Percentiles rank a stretch among this genome's conserved stretches.
phyloP scores from a whole-genome alignment of 2,888 invertebrate genomes.

The Patella caerulea region DNA sequence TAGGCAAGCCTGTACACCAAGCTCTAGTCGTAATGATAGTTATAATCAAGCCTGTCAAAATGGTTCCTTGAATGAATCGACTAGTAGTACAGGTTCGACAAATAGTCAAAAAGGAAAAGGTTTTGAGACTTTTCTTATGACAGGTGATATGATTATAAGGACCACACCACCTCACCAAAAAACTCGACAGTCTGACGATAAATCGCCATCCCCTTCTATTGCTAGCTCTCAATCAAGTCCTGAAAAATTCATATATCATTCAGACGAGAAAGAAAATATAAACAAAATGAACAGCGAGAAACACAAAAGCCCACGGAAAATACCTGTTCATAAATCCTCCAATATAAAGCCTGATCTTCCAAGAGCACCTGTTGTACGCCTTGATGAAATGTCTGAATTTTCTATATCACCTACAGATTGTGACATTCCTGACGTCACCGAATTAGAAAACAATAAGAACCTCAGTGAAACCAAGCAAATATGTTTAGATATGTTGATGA shows the following conservation, averaged over 20 bases:
- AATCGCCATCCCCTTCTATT: neutral
- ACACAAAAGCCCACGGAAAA: slow-evolving; percentile 15
- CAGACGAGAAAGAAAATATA: neutral
- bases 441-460: neutral
- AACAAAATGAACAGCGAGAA: slow-evolving; percentile 15
- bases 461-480: neutral
- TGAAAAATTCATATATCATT: neutral
- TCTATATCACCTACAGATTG: slow-evolving; percentile 2
- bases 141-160: slow-evolving; percentile 94
- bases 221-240: neutral
- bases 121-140: slow-evolving; percentile 87
- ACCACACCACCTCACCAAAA: slow-evolving; percentile 76
- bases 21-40: neutral
- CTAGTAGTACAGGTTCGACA: slow-evolving; percentile 29
- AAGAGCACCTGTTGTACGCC: slow-evolving; percentile 42
- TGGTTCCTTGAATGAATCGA: neutral
- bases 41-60: slow-evolving; percentile 8
- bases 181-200: neutral
- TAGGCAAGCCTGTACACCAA: neutral
- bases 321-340: slow-evolving; percentile 20
- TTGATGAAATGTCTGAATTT: slow-evolving; percentile 42
- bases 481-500: slow-evolving; percentile 1
- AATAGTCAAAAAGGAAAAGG: slow-evolving; percentile 50
- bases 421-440: neutral
- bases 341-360: slow-evolving; percentile 21